Evolutionary conservation across 2,888 invertebrate species (phyloP).

Genomic region (Nephrotoma appendiculata): DNA sequence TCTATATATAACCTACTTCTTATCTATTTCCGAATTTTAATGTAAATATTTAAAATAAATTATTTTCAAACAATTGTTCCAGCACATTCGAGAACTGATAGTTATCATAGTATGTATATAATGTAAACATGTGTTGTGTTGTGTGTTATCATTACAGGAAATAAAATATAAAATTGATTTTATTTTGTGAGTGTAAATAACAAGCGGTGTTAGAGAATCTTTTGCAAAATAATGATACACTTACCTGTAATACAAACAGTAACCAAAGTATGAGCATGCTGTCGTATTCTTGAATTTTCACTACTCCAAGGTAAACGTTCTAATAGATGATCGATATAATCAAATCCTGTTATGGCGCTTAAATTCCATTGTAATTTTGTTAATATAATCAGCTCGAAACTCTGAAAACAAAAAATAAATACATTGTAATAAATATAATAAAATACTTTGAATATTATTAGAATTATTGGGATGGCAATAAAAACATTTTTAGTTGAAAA

Average conservation of each 20-base stretch:
- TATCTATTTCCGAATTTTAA: background rate
- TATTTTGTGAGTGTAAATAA: background rate
- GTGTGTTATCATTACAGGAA: background rate
- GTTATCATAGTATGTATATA: background rate
- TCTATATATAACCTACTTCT: background rate
- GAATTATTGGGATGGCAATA: no score
- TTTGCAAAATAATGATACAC: slow-evolving; percentile 17
- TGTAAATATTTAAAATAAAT: background rate
- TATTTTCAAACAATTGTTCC: background rate
- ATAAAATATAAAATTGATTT: background rate
- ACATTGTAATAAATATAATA: background rate
- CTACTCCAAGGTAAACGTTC: slow-evolving; percentile 48
- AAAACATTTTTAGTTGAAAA: no score
- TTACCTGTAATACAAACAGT: slow-evolving; percentile 68
- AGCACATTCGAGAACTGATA: background rate
- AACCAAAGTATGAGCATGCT: slow-evolving; percentile 62
- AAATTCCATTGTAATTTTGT: slow-evolving; percentile 68
- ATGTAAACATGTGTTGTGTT: background rate
- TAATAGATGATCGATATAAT: slow-evolving; percentile 68
- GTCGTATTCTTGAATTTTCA: slow-evolving; percentile 44
- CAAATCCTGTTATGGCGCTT: slow-evolving; percentile 62
- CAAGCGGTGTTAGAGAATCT: slow-evolving; percentile 4
- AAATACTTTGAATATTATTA: no score
- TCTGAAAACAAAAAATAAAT: slow-evolving; percentile 34
- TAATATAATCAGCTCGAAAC: slow-evolving; percentile 66